phyloP scores from a whole-genome alignment of 2,888 invertebrate genomes.

The Branchipolynoe longqiensis region DNA sequence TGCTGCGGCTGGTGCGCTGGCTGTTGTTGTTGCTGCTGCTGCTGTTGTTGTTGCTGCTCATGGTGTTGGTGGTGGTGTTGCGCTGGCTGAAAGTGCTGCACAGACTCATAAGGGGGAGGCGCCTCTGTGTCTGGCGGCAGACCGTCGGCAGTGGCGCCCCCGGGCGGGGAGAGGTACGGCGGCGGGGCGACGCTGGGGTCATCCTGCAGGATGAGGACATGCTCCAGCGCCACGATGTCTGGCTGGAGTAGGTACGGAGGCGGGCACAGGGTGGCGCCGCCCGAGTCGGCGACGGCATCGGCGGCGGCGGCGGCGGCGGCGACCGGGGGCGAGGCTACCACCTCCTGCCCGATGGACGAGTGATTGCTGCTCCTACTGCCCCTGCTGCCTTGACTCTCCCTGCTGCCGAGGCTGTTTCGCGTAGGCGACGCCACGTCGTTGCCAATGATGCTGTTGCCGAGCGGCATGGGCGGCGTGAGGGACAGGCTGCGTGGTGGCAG shows the following conservation, averaged over 20 bases:
- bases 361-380: slow-evolving; percentile 4
- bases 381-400: slow-evolving; percentile 46
- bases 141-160: slow-evolving; percentile 50
- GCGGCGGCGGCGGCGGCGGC: neutral
- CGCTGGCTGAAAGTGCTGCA: slow-evolving; percentile 19
- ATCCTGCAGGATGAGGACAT: neutral
- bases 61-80: neutral
- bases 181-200: slow-evolving; percentile 24
- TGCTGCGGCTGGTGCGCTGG: neutral
- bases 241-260: slow-evolving; percentile 51
- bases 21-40: neutral
- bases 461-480: neutral
- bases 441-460: neutral
- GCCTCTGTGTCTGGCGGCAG: slow-evolving; percentile 36
- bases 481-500: slow-evolving; percentile 3
- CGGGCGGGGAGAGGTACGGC: slow-evolving; percentile 45
- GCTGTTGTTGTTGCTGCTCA: neutral
- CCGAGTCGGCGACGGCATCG: neutral
- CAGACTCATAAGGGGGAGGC: slow-evolving; percentile 45
- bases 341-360: neutral
- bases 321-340: neutral
- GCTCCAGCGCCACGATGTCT: slow-evolving; percentile 41
- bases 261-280: slow-evolving; percentile 14
- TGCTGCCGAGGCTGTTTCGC: slow-evolving; percentile 5
- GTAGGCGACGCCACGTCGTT: slow-evolving; percentile 1